These are phyloP conservation scores for Zoanthus gigantus DNA, from an alignment of 92 coral and sea anemone genomes.

Conservation along the genomic window DNA sequence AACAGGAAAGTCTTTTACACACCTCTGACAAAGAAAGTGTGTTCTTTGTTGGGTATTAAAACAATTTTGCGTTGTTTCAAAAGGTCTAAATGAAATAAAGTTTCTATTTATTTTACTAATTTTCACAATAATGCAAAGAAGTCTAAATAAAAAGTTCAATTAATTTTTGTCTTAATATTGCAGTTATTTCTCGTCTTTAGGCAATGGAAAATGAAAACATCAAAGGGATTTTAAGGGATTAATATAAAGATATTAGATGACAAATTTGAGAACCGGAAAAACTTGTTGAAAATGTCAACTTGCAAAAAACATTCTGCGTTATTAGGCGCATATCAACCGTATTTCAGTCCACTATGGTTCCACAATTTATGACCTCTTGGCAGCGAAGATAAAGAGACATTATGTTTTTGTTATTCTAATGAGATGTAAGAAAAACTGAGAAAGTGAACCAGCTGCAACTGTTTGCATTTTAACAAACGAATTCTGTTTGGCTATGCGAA, in stretches of 20 bases:
- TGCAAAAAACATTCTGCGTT: slow-evolving; percentile 27
- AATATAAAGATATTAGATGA: slow-evolving; percentile 2
- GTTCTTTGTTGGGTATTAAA: slow-evolving; percentile 15
- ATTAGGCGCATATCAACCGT: slow-evolving; percentile 3
- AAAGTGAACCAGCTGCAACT: slow-evolving; percentile 68
- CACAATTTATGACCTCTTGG: slow-evolving; percentile 30
- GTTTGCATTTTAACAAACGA: slow-evolving; percentile 80
- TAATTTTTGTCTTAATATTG: slow-evolving; percentile 34
- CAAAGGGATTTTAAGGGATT: slow-evolving; percentile 21
- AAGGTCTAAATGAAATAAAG: slow-evolving; percentile 33
- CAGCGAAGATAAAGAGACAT: slow-evolving; percentile 23
- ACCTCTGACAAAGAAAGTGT: slow-evolving; percentile 14
- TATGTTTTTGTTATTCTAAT: slow-evolving; percentile 71
- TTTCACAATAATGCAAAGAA: slow-evolving; percentile 21
- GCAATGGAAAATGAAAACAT: slow-evolving; percentile 29
- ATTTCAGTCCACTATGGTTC: slow-evolving; percentile 20
- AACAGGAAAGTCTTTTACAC: slow-evolving; percentile 49
- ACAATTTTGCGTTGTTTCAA: slow-evolving; percentile 23
- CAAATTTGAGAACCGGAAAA: slow-evolving; percentile 16
- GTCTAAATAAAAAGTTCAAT: slow-evolving; percentile 37
- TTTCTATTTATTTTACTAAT: slow-evolving; percentile 41
- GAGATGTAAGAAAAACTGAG: slow-evolving; percentile 45
- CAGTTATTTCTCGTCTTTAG: slow-evolving; percentile 32
- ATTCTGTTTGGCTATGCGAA: slow-evolving; percentile 35
- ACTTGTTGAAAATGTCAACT: slow-evolving; percentile 15